phyloP scores from a whole-genome alignment of 1,140 invertebrate genomes.

The Teleopsis dalmanni region DNA sequence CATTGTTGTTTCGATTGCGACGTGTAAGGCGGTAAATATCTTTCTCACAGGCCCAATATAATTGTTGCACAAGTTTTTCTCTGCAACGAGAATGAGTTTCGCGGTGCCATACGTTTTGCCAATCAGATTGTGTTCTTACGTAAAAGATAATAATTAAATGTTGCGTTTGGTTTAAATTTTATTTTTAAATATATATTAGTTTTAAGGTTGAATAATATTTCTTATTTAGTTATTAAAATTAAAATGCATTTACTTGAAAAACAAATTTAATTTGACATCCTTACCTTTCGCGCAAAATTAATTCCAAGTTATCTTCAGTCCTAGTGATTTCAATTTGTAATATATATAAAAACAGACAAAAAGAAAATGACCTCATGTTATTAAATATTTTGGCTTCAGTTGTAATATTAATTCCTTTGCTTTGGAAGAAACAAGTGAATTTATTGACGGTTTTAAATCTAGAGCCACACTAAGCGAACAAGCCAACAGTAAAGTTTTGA shows the following conservation, averaged over 20 bases:
- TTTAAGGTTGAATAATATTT: neutral
- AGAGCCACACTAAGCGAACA: no score
- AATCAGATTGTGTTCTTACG: conserved; percentile 51
- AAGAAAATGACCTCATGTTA: no score
- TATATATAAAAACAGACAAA: conserved; percentile 3
- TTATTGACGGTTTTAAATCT: no score
- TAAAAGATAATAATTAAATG: neutral
- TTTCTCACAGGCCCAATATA: conserved; percentile 56
- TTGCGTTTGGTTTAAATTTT: neutral
- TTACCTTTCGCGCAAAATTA: conserved; percentile 44
- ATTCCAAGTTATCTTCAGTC: conserved; percentile 43
- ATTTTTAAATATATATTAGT: neutral
- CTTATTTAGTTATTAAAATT: neutral
- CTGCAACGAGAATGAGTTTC: conserved; percentile 52
- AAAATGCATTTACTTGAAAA: neutral
- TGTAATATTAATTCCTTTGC: no score
- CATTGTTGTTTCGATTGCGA: conserved; percentile 33
- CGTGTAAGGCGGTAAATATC: conserved; percentile 52
- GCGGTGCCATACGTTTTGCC: conserved; percentile 52
- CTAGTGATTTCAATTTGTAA: conserved; percentile 13
- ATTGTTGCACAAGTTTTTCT: conserved; percentile 49
- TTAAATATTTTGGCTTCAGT: no score
- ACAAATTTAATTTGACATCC: neutral
- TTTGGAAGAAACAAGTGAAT: no score
- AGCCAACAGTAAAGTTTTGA: no score